Evolutionary conservation across 2,113 vertebrate species (phyloP).

Genomic region (Pandion haliaetus): DNA sequence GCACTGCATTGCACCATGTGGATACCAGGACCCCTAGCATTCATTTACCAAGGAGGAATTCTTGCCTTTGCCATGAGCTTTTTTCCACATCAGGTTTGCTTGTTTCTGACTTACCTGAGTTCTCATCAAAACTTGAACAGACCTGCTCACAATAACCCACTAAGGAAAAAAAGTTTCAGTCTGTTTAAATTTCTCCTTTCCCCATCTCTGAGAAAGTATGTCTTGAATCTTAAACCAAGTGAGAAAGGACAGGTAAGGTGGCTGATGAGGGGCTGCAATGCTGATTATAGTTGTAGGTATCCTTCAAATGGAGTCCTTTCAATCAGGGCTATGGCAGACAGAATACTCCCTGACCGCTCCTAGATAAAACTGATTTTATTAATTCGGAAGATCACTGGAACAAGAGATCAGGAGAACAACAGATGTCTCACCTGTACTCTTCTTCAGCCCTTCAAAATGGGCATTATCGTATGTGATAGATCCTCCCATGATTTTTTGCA

Average conservation of each 20-base stretch:
- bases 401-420: background rate
- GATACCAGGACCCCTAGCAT: background rate
- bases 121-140: background rate
- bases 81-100: background rate
- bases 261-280: background rate
- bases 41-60: background rate
- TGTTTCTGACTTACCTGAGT: background rate
- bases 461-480: background rate
- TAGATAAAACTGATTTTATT: background rate
- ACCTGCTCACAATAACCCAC: background rate
- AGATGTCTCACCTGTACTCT: background rate
- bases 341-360: too few species aligned
- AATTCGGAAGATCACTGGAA: background rate
- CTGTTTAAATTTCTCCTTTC: background rate
- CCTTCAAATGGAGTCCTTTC: background rate
- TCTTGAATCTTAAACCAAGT: background rate
- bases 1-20: background rate
- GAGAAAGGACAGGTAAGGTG: background rate
- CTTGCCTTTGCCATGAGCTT: background rate
- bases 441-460: background rate
- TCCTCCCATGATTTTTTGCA: background rate
- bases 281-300: background rate
- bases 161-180: background rate
- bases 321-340: too few species aligned
- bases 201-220: background rate